A percentile compares a stretch with the other conserved stretches of the same genome.
Conservation (phyloP, 2,113 vertebrate species). For the Empidonax traillii region DNA sequence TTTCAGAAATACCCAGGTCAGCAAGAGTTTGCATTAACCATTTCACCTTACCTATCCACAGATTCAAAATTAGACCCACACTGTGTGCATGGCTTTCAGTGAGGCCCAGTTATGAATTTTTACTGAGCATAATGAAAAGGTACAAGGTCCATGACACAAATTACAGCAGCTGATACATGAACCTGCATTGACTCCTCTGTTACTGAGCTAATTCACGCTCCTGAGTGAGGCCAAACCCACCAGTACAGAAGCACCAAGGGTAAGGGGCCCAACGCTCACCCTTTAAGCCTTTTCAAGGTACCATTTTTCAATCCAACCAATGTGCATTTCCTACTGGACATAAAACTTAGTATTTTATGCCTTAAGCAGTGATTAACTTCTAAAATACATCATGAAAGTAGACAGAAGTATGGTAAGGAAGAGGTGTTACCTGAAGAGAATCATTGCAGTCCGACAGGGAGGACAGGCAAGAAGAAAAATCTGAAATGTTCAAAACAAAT, state of each 20-base stretch:
- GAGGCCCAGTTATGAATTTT: not conserved
- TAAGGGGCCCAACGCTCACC: not conserved
- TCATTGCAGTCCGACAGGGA: constrained; percentile 84
- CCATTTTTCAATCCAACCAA: not conserved
- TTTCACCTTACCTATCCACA: not conserved
- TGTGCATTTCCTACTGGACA: not conserved
- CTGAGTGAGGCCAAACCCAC: not conserved
- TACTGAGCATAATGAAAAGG: not conserved
- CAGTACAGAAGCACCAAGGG: not conserved
- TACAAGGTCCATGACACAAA: not conserved
- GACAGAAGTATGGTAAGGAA: not conserved
- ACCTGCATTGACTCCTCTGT: not conserved
- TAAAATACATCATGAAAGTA: not conserved
- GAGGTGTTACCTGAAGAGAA: constrained; percentile 88
- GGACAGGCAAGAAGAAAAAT: constrained; percentile 97
- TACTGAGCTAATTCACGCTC: not conserved
- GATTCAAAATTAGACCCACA: not conserved
- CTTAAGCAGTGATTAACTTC: not conserved
- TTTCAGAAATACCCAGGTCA: not conserved
- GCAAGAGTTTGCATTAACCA: not conserved
- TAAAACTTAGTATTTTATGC: not conserved
- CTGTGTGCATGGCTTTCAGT: fast-evolving
- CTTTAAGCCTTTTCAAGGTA: not conserved
- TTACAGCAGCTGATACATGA: not conserved
- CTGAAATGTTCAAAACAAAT: constrained; percentile 74